Evolutionary conservation across 2,113 vertebrate species (phyloP).

Genomic region (Malaclemys terrapin): DNA sequence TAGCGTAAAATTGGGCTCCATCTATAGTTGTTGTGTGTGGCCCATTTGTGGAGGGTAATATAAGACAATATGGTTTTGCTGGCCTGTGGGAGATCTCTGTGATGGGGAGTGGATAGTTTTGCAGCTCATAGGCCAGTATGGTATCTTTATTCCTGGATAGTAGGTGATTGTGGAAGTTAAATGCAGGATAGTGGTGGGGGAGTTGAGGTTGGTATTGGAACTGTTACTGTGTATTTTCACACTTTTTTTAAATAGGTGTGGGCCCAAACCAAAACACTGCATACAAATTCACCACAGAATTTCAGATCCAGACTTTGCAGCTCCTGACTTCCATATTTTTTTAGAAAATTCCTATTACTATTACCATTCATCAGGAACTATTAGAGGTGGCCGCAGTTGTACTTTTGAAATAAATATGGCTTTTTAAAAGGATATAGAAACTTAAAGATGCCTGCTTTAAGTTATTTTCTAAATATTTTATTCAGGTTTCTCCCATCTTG

Average conservation of each 20-base stretch:
- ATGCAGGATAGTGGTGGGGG: not conserved
- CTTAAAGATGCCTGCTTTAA: not conserved
- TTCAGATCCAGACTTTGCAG: not conserved
- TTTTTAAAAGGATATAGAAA: not conserved
- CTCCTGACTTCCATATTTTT: not conserved
- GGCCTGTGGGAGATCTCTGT: not conserved
- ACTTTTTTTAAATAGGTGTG: not conserved
- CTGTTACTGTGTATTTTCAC: not conserved
- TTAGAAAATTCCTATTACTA: not conserved
- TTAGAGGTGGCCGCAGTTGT: not conserved
- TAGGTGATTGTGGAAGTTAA: not conserved
- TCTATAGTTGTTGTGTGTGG: not conserved
- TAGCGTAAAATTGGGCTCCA: not conserved
- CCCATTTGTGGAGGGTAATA: not conserved
- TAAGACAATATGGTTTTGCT: not conserved
- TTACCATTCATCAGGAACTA: not conserved
- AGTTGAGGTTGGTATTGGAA: not conserved
- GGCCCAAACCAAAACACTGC: not conserved
- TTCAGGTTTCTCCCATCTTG: constrained; percentile 97
- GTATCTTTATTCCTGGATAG: not conserved
- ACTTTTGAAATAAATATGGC: not conserved
- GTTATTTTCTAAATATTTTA: not conserved
- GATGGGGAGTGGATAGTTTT: not conserved
- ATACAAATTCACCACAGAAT: not conserved
- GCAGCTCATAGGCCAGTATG: not conserved